Evolutionary conservation across 2,113 vertebrate genomes (phyloP), one percentile per base, ranked within the genome.

Genomic region (Jacana jacana): DNA sequence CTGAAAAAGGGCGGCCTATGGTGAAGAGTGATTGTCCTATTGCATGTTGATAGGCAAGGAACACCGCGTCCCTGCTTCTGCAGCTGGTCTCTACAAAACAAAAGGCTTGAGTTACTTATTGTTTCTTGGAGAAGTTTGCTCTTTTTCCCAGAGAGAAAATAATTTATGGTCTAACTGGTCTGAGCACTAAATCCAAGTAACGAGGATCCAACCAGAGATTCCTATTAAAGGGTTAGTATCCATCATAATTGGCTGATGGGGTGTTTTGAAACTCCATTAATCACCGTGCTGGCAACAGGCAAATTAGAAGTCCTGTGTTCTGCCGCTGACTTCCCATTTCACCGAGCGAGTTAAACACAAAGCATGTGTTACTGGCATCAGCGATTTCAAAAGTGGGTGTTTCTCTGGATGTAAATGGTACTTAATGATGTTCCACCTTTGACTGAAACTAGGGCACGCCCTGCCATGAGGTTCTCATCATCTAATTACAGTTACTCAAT

Each of bases 391-490:
- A 95, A 97, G 76, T 86, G 96, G 95, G 95, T 83, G 95, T 96
- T 93, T 80, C 93, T 91, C 89, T 92, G 76, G 82, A 92, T 93
- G 80, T 89, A 89, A 96, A 86, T 88, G 79, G 92, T 89, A 88
- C 88, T 94, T 97, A 96, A 89, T 90, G 90, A 92, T 63, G 95
- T 91, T 96, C 88, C 75, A 91, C 89, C 92, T 93, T 85, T 85
- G 72, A 93, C 80, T 96, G 96, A 97, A 97, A 97, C 95, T 60
- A 84, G 55, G 95, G 75, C 96, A 90, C 91, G 6, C 96, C 96
- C 91, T 94, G 61, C 64, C 92, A 88, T 44, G 81, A 92, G 64
- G 95, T 88, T 93, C 71, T 91, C 89, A 89, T 81, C 75, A 19
- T 89, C 88, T 95, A 85, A 81, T 96, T 91, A 92, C 78, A 71